These are phyloP conservation scores for Tetrapedia diversipes DNA, from an alignment of 2,888 invertebrate genomes.

Conservation along the genomic window DNA sequence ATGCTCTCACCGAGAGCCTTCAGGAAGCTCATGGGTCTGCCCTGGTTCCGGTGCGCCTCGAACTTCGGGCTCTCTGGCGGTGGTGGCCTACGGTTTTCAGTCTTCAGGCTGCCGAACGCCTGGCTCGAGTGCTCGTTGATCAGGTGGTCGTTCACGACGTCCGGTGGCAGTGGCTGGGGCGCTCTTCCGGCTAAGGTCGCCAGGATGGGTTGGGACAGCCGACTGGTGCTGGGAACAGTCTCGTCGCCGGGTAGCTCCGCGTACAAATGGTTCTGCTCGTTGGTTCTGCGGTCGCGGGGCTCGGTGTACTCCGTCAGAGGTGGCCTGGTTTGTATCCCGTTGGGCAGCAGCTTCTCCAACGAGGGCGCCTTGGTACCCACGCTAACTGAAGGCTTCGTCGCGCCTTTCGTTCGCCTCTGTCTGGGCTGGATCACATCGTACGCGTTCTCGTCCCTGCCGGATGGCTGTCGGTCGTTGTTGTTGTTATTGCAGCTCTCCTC, in stretches of 20 bases:
- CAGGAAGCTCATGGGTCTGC: slow-evolving; percentile 85
- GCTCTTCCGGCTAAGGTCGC: slow-evolving; percentile 75
- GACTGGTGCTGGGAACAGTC: slow-evolving; percentile 82
- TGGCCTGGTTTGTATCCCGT: slow-evolving; percentile 77
- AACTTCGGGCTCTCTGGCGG: slow-evolving; percentile 51
- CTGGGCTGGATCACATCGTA: slow-evolving; percentile 85
- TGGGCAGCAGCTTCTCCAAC: slow-evolving; percentile 85
- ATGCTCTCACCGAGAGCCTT: slow-evolving; percentile 86
- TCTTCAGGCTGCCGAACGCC: slow-evolving; percentile 19
- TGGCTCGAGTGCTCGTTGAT: slow-evolving; percentile 63
- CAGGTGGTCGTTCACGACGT: slow-evolving; percentile 75
- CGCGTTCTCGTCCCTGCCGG: slow-evolving; percentile 84
- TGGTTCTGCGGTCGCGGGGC: slow-evolving; percentile 80
- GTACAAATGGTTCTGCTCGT: slow-evolving; percentile 85
- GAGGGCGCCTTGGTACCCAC: slow-evolving; percentile 86
- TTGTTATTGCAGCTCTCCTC: slow-evolving; percentile 87
- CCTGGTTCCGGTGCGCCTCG: slow-evolving; percentile 70
- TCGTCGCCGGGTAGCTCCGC: slow-evolving; percentile 85
- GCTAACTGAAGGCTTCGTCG: slow-evolving; percentile 84
- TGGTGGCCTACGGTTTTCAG: slow-evolving; percentile 43
- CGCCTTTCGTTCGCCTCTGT: slow-evolving; percentile 73
- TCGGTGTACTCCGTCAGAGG: slow-evolving; percentile 83
- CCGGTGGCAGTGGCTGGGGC: slow-evolving; percentile 77
- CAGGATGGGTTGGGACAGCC: slow-evolving; percentile 75
- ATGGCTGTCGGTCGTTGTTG: slow-evolving; percentile 76